Conservation (phyloP, 2,797 vertebrate species). For the Acanthurus leucopareius region DNA sequence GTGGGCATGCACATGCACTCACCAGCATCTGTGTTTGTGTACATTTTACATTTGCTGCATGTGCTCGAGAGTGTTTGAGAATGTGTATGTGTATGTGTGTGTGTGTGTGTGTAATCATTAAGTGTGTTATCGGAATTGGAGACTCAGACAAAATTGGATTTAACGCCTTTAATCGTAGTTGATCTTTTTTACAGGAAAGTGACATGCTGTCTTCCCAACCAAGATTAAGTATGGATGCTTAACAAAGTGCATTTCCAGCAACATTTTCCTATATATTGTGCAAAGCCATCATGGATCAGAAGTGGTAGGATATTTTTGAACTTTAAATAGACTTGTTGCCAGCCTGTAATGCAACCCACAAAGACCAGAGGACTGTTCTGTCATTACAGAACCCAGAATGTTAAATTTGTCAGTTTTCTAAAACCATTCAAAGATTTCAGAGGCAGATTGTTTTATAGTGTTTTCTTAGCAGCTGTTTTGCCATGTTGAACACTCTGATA, state of each 20-base stretch:
- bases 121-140: conserved; percentile 43
- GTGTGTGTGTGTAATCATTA: not conserved
- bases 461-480: not conserved
- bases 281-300: conserved; percentile 19
- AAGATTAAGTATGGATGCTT: conserved; percentile 34
- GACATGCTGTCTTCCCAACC: conserved; percentile 34
- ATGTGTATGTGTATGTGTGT: not conserved
- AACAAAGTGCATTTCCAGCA: conserved; percentile 4
- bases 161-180: conserved; percentile 50
- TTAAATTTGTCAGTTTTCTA: not conserved
- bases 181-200: conserved; percentile 54
- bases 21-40: not conserved
- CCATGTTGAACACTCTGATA: not conserved
- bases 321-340: conserved; percentile 22
- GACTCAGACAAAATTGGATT: conserved; percentile 13
- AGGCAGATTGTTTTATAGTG: not conserved
- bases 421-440: not conserved
- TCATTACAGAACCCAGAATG: not conserved
- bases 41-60: not conserved
- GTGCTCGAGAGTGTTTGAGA: not conserved
- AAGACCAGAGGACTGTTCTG: not conserved
- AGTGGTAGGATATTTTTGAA: conserved; percentile 21
- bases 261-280: conserved; percentile 17
- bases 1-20: conserved; percentile 10
- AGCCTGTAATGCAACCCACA: conserved; percentile 6